Percentiles rank a stretch among this genome's conserved stretches.
phyloP scores from a whole-genome alignment of 2,113 vertebrate genomes.

The Parus major region DNA sequence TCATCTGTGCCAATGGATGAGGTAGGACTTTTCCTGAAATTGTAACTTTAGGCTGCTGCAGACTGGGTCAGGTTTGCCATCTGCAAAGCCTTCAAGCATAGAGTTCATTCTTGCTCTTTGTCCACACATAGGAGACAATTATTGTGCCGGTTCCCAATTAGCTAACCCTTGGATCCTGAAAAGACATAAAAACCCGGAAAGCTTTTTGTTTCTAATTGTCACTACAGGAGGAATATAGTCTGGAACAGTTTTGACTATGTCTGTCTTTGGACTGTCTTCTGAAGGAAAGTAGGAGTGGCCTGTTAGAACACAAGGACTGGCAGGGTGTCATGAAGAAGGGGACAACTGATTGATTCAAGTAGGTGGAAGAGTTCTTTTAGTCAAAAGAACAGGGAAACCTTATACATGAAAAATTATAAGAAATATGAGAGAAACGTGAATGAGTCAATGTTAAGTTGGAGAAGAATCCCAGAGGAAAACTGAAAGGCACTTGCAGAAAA shows the following conservation, averaged over 20 bases:
- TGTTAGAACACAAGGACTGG: neutral
- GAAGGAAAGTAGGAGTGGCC: fast-evolving
- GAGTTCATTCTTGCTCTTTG: neutral
- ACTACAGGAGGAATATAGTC: neutral
- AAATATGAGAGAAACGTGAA: neutral
- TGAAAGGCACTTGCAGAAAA: neutral
- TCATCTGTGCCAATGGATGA: neutral
- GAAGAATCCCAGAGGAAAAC: neutral
- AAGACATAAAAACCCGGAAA: neutral
- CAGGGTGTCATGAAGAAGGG: neutral
- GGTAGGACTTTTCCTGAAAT: neutral
- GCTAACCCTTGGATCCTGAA: neutral
- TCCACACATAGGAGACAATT: neutral
- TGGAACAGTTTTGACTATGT: neutral
- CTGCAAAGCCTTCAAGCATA: neutral
- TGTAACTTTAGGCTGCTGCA: neutral
- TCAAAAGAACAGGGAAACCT: neutral
- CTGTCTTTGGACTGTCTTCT: neutral
- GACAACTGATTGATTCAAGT: neutral
- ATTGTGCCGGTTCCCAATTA: neutral
- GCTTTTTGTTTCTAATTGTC: neutral
- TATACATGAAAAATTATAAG: neutral
- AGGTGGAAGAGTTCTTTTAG: neutral
- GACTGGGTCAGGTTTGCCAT: neutral
- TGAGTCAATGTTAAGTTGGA: neutral